A percentile compares a stretch with the other conserved stretches of the same genome.
phyloP scores from a whole-genome alignment of 2,113 vertebrate species.

The Gymnobelideus leadbeateri region DNA sequence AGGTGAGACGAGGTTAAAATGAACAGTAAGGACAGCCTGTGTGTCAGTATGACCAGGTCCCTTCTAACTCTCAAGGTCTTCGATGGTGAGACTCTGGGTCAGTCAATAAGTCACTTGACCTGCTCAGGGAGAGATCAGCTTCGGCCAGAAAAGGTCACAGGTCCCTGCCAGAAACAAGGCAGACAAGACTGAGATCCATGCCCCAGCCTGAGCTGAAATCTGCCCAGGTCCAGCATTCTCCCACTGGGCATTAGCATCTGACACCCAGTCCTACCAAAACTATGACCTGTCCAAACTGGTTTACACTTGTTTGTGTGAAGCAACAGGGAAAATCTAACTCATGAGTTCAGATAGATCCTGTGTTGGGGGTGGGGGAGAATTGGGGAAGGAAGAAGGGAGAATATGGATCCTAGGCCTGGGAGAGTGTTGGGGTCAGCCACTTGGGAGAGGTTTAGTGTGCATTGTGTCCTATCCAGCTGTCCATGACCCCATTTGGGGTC shows the following conservation, averaged over 20 bases:
- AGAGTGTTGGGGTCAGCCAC: not conserved
- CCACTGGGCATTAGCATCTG: not conserved
- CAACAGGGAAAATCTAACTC: not conserved
- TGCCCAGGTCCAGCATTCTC: too few relatives aligned
- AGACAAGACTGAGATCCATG: too few relatives aligned
- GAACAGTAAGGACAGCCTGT: not conserved
- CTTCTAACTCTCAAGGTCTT: not conserved
- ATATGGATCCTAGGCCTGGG: not conserved
- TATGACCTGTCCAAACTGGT: not conserved
- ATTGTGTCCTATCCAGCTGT: not conserved
- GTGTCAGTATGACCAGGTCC: not conserved
- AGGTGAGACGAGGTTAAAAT: not conserved
- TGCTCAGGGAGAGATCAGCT: not conserved
- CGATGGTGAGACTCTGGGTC: not conserved
- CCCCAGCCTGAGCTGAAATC: too few relatives aligned
- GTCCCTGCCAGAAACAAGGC: not conserved
- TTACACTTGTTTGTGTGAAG: not conserved
- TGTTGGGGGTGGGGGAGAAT: not conserved
- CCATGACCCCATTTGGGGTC: too few relatives aligned
- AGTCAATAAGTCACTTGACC: not conserved
- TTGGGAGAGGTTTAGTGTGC: not conserved
- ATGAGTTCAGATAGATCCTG: not conserved
- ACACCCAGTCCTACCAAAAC: not conserved
- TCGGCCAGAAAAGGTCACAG: not conserved
- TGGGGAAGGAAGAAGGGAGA: too few relatives aligned